These are phyloP conservation scores for Macrotis lagotis DNA, from an alignment of 2,113 vertebrate genomes.

Conservation along the genomic window DNA sequence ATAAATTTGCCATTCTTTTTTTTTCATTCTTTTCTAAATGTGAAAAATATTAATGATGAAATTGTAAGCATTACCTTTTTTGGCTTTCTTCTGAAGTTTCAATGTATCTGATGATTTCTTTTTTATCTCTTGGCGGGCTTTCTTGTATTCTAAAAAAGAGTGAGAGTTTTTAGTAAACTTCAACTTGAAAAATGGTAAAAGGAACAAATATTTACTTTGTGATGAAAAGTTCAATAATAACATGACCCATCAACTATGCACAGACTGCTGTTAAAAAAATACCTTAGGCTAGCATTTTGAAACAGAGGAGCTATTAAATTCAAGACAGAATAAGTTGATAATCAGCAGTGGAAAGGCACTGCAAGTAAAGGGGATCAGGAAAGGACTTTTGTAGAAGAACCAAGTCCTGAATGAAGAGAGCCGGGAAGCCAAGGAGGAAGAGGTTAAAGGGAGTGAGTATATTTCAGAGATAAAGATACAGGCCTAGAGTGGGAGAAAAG, in stretches of 20 bases:
- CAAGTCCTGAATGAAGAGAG: not conserved
- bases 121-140: conserved; percentile 90
- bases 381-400: not conserved
- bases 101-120: conserved; percentile 90
- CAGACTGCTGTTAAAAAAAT: not conserved
- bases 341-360: not conserved
- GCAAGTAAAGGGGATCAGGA: not conserved
- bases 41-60: not conserved
- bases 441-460: not conserved
- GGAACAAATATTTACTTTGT: not conserved
- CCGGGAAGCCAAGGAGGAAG: not conserved
- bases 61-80: conserved; percentile 85
- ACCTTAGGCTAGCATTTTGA: not conserved
- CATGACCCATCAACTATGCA: accelerated
- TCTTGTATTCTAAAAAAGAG: conserved; percentile 87
- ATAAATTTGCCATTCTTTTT: not conserved
- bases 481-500: not conserved
- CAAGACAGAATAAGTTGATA: not conserved
- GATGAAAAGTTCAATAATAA: not conserved
- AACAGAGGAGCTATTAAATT: not conserved
- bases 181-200: conserved; percentile 44
- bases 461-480: not conserved
- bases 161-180: conserved; percentile 60
- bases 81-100: conserved; percentile 90
- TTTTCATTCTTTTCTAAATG: not conserved